phyloP scores from a whole-genome alignment of 2,113 vertebrate genomes.

The Dermatemys mawii region DNA sequence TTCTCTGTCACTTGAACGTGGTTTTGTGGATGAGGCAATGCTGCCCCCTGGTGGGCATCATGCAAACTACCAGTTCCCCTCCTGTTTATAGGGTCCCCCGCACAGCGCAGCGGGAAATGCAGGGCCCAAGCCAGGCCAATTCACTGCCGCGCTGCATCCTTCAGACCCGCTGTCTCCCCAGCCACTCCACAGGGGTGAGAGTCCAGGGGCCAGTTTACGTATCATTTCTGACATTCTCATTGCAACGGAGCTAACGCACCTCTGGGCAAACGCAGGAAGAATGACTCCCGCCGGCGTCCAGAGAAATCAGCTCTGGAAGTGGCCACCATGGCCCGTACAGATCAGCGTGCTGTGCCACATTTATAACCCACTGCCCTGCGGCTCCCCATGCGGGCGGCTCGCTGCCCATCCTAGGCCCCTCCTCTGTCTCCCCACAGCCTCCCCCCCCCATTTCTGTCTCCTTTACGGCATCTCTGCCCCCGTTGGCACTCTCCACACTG shows the following conservation, averaged over 20 bases:
- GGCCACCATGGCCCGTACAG: not conserved
- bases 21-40: not conserved
- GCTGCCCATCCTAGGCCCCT: not conserved
- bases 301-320: not conserved
- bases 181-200: not conserved
- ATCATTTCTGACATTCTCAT: no score
- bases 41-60: slow-evolving; percentile 7
- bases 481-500: no score
- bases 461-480: no score
- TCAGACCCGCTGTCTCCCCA: not conserved
- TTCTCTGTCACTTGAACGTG: accelerated
- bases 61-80: not conserved
- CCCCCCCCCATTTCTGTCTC: no score
- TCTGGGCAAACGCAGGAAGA: not conserved
- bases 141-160: not conserved
- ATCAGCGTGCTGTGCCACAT: not conserved
- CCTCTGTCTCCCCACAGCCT: no score
- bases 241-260: not conserved
- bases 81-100: accelerated
- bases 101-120: not conserved
- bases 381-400: not conserved
- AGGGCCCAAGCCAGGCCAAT: not conserved
- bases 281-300: not conserved
- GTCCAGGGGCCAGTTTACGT: not conserved
- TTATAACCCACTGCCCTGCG: not conserved